phyloP scores from a whole-genome alignment of 1,140 invertebrate species.

The Mactra quadrangularis region DNA sequence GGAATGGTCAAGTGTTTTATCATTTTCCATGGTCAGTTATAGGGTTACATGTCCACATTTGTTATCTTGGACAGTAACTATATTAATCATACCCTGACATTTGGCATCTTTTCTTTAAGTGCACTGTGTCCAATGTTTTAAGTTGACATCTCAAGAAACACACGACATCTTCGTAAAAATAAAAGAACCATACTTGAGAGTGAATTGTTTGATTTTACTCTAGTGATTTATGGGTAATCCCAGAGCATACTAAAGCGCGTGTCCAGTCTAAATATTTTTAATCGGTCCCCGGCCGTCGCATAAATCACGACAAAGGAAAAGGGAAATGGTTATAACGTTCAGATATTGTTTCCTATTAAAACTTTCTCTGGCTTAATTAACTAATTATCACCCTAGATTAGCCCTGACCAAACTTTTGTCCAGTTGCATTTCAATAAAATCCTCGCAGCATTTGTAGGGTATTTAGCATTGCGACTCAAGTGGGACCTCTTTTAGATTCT shows the following conservation, averaged over 20 bases:
- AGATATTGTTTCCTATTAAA: conserved; percentile 29
- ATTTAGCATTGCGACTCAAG: conserved; percentile 19
- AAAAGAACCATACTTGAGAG: neutral
- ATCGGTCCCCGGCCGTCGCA: conserved; percentile 26
- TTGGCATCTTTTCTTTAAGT: conserved; percentile 29
- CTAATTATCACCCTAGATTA: conserved; percentile 37
- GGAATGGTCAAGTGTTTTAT: no score
- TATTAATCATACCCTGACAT: conserved; percentile 31
- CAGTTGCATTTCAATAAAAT: conserved; percentile 42
- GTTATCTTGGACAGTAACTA: no score
- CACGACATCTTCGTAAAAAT: neutral
- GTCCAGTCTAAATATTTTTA: conserved; percentile 49
- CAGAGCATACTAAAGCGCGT: conserved; percentile 1
- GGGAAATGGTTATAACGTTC: conserved; percentile 22
- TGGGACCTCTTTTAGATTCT: conserved; percentile 26
- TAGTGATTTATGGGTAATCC: conserved; percentile 27
- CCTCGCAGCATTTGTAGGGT: conserved; percentile 10
- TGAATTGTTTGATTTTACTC: conserved; percentile 18
- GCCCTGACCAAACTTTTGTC: conserved; percentile 28
- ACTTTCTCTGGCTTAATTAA: conserved; percentile 40
- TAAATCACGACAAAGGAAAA: conserved; percentile 40
- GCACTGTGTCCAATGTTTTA: conserved; percentile 30
- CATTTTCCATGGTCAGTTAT: no score
- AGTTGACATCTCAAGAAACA: neutral
- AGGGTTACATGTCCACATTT: no score